Base-by-base conservation (phyloP, 2,113 vertebrate genomes). In the Bos indicus region DNA sequence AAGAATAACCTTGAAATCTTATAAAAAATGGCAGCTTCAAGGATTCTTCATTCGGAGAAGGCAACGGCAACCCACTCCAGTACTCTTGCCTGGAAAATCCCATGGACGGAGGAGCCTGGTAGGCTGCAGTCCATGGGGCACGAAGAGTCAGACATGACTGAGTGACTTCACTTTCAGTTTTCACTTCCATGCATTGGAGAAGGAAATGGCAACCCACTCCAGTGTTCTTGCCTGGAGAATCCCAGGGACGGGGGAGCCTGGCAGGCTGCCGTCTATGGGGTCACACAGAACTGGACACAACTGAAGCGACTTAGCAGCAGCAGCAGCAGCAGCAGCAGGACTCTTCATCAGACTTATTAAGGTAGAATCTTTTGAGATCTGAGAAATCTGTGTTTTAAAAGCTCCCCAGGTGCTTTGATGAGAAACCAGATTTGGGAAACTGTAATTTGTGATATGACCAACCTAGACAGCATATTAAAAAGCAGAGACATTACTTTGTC, bases 1-100 rank as follows among this genome's bases (percentile, higher is more conserved):
- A 90, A 89, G 71, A 96, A 80, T 43, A 71, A 80, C 26, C 54
- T n/a, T 19, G 48, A n/a, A n/a, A 71, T 57, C 62, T 89, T 97
- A 52, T 51, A 4, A 9, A 78, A 92, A 78, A 67, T 43, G 56
- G 77, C 36, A 62, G 62, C 40, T 78, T 92, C 48, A 11, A 71
- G 28, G 71, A 77, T 17, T 87, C 23, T 30, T 91, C 13, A 54
- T 77, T 60, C 1, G 0, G 60, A 30, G 60, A 62, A 30, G 60
- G 28, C 60, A 62, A 30, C 30, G 28, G 60, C 28, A 62, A 15
- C 60, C 60, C 60, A 62, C 60, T 62, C 60, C 59, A 62, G 13
- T 62, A 30, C 28, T 62, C 59, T 62, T 62, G 59, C 59, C 12
- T 62, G 59, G 59, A 62, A 62, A 62, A 62, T 62, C 59, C 28